Evolutionary conservation across 2,113 vertebrate species (phyloP), one percentile per base, ranked within the genome.

Genomic region (Oceanodroma tethys): DNA sequence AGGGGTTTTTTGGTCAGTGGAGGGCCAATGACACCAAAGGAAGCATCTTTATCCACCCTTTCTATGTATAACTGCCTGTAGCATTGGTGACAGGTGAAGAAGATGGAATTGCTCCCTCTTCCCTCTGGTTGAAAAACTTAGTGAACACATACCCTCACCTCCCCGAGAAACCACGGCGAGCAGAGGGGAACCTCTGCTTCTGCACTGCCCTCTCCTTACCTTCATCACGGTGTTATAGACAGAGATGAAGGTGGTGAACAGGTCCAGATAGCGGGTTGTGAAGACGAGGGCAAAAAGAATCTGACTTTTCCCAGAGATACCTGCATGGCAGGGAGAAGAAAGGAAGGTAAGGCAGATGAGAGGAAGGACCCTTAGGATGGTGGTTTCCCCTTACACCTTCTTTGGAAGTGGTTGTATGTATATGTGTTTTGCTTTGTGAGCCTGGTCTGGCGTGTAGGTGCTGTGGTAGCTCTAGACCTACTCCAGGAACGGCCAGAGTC

Each of bases 261-360:
- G 97, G 91, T 99, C 98, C 93, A 99, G 96, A 81, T 99, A 99
- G 65, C 98, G 98, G 53, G 98, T 98, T 85, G 98, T 99, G 95
- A 99, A 99, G 92, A 99, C 98, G 0, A 99, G 88, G 19, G 98
- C 97, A 0, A 99, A 99, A 42, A 99, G 98, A 60, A 98, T 96
- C 96, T 99, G 98, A 84, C 98, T 99, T 86, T 98, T 98, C 91
- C 98, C 98, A 7, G 98, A 99, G 96, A 99, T 99, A 60, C 98
- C 98, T 99, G 88, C 1, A 0, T 30, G 26, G 43, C 36, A 47
- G 74, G 27, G 52, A 87, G 38, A 84, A 27, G 63, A 95, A 82
- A 66, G 36, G 12, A 40, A 66, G 40, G 19, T 29, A 52, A 78
- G 43, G 30, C 26, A 47, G 59, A 26, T 36, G 73, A 73, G 62